Evolutionary conservation across 2,888 invertebrate species (phyloP), one percentile per base, ranked within the genome.

Genomic region (Schizotus pectinicornis): DNA sequence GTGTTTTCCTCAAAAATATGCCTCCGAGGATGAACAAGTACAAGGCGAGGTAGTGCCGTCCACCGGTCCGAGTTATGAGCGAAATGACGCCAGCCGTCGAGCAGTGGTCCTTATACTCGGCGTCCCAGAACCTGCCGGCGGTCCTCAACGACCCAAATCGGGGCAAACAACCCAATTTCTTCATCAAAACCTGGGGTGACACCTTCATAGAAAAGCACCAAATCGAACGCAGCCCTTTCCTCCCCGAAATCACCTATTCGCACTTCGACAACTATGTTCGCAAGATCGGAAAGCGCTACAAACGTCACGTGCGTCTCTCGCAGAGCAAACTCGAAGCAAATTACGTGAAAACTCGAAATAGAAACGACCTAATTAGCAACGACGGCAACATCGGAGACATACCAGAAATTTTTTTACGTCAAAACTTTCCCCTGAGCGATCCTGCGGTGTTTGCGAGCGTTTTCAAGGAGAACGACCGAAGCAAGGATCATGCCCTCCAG

Each of bases 101-200:
- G 73, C 80, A 85, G 77, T 95, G 94, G 94, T 90, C 89, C n/a
- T 84, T 93, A 57, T 96, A 91, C 79, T 92, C 93, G 46, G 93
- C 96, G 48, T 88, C 93, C 48, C 97, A 97, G 80, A 98, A 97
- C 80, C 84, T 98, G 64, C 94, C 98, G 34, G 95, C 97, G 55
- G 95, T 95, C 65, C 84, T 98, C 61, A 98, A 97, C 81, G 97
- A 98, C 80, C 98, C 98, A 0, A 89, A 90, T 62, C 88, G 90
- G 74, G 91, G 95, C 65, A 98, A 95, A 80, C 92, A 93, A 78
- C 86, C 86, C 63, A 88, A 96, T 79, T 95, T 99, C 75, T 96
- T 99, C 74, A 96, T 96, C 0, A 95, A 94, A 79, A 95, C 95
- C 61, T 99, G 98, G 98, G 98, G 99, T 39, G 97, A 97, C 72